Conservation (phyloP, 1,140 invertebrate species). For the Spodoptera frugiperda region DNA sequence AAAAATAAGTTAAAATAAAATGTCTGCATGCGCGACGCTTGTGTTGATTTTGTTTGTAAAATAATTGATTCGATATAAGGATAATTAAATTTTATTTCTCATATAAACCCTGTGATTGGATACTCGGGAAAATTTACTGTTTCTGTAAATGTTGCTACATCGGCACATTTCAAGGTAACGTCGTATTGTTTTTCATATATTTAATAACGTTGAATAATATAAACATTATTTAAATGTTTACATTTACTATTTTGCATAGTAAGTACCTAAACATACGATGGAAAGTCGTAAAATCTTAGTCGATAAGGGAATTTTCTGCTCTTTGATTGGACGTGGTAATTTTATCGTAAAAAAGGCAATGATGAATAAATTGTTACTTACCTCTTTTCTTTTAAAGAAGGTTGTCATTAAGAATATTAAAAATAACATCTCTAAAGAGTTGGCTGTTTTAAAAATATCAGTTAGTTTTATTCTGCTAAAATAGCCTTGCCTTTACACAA, state of each 20-base stretch:
- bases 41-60: constrained; percentile 10
- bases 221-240: background rate
- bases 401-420: no score
- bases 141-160: constrained; percentile 2
- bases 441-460: no score
- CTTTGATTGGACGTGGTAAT: no score
- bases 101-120: background rate
- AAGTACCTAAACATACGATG: background rate
- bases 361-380: no score
- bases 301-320: no score
- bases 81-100: background rate
- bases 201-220: background rate
- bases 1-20: constrained; percentile 16
- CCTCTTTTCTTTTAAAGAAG: no score
- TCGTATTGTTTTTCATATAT: background rate
- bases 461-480: no score
- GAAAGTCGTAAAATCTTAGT: no score
- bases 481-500: no score
- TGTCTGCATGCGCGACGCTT: background rate
- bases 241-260: background rate
- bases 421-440: no score
- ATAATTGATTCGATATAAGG: background rate
- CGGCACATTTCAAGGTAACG: constrained; percentile 14
- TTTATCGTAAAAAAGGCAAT: no score
- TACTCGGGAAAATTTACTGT: constrained; percentile 1